A percentile compares a stretch with the other conserved stretches of the same genome.
Conservation (phyloP, 2,888 invertebrate species). For the Tholera decimalis region DNA sequence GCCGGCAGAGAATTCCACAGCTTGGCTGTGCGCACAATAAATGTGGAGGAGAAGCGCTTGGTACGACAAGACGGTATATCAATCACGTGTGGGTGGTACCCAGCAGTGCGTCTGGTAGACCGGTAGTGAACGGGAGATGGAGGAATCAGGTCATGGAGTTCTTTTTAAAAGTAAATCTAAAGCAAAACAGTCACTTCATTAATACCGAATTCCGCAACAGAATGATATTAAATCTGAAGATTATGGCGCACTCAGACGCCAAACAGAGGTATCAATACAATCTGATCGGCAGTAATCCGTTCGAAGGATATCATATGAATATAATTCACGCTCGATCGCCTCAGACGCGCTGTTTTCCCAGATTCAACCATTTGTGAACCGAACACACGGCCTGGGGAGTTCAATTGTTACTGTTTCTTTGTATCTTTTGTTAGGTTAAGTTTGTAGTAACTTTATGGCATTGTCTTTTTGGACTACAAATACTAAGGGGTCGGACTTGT, state of each 20-base stretch:
- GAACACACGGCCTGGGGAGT: constrained; percentile 46
- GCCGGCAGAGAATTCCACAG: too few relatives aligned
- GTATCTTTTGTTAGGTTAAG: not conserved
- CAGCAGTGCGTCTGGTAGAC: too few relatives aligned
- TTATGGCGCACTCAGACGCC: constrained; percentile 56
- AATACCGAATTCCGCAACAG: constrained; percentile 36
- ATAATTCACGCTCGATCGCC: constrained; percentile 74
- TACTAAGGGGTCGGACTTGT: too few relatives aligned
- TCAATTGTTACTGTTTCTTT: constrained; percentile 4
- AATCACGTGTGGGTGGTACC: too few relatives aligned
- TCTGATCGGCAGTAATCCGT: constrained; percentile 63
- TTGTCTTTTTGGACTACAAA: not conserved
- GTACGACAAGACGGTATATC: too few relatives aligned
- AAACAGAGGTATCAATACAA: constrained; percentile 63
- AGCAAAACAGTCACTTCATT: constrained; percentile 30
- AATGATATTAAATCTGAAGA: constrained; percentile 61
- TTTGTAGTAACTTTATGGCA: not conserved
- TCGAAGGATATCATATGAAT: constrained; percentile 72
- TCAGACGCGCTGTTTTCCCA: constrained; percentile 73
- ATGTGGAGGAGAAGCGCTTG: too few relatives aligned
- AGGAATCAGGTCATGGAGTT: too few relatives aligned
- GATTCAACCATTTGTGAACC: constrained; percentile 63
- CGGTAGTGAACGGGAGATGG: too few relatives aligned
- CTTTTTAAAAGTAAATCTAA: too few relatives aligned
- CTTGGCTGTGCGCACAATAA: too few relatives aligned